Base-by-base conservation (phyloP, 2,888 invertebrate genomes). In the Cephus rjabovi region DNA sequence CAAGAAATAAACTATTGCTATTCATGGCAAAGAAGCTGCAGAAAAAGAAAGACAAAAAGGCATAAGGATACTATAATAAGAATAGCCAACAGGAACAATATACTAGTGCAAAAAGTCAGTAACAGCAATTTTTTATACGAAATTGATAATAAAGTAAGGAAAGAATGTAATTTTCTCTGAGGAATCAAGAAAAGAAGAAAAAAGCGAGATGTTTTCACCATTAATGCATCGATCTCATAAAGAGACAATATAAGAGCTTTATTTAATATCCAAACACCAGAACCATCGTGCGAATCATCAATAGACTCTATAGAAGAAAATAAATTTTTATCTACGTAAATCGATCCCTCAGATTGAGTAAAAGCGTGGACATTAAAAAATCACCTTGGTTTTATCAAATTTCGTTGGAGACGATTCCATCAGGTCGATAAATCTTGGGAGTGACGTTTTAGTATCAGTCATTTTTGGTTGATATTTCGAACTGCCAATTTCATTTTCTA, bases 341-440 rank as follows among this genome's bases (percentile, higher is more conserved):
- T 56, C 9, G 9, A 15, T 23, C 23, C 15, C 2, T 56, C 56
- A 2, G 23, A 56, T 56, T 56, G 9, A 23, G 6, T 23, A 9
- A 56, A 9, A 23, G 23, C 56, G 23, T 56, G 9, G 9, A 56
- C 23, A 71, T 30, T 37, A 35, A 69, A 69, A 69, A 40, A 77
- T 83, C 76, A 84, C 85, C 85, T 82, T 84, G 71, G 78, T 76
- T 73, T 81, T 82, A 77, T 82, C 82, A 75, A 77, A 75, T 56
- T 81, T 84, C 70, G 79, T 79, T 35, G 80, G 77, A 40, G 78
- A 76, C 34, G 73, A 69, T 74, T 76, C 79, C 70, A 71, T 33
- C 37, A 74, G 35, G 68, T 77, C 75, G 31, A 77, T 74, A 69
- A 75, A 34, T 69, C 78, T 77, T 33, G 78, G 75, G 4, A 75